Base-by-base conservation (phyloP, 2,113 vertebrate species). In the Delphinapterus leucas region DNA sequence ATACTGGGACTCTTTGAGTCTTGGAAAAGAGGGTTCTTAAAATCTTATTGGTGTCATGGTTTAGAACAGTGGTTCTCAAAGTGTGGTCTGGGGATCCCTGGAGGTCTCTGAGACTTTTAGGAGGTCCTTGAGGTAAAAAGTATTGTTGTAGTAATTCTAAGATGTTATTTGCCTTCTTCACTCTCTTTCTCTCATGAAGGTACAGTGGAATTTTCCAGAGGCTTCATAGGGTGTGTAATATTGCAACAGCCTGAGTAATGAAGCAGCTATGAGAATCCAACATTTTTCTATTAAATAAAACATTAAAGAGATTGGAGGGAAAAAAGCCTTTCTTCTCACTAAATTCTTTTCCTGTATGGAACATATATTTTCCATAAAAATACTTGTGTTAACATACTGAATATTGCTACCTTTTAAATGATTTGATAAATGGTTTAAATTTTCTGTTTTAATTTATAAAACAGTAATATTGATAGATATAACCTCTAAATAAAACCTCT, bases 361-460 rank as follows among this genome's bases (percentile, higher is more conserved):
- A 77, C 70, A 68, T 68, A 63, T 82, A n/a, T 26, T 74, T 90
- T 97, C 80, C 23, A 38, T 86, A 60, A 86, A 93, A 79, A 65
- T 86, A 68, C 33, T 65, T 88, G 18, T 65, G 33, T 85, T 73
- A 85, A 47, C 47, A 65, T 44, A 82, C 12, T 90, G 26, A 76
- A 33, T 68, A 38, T 79, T 92, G 10, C 67, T 77, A 36, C 44
- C 73, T 87, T 88, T 96, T n/a, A 91, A 76, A 17, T 92, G 5
- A 74, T 44, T 77, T 83, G 58, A 49, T 77, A 85, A 18, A 31
- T 74, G 33, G 73, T 80, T 92, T 83, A 79, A 36, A 15, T 88
- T 91, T 88, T 88, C 36, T 87, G 33, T 92, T 85, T 85, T 38
- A 90, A 33, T 61, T 92, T 86, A 33, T 76, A 76, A 76, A 81